phyloP scores from a whole-genome alignment of 37 sponge, comb jelly and placozoan species.

The Bolinopsis microptera region DNA sequence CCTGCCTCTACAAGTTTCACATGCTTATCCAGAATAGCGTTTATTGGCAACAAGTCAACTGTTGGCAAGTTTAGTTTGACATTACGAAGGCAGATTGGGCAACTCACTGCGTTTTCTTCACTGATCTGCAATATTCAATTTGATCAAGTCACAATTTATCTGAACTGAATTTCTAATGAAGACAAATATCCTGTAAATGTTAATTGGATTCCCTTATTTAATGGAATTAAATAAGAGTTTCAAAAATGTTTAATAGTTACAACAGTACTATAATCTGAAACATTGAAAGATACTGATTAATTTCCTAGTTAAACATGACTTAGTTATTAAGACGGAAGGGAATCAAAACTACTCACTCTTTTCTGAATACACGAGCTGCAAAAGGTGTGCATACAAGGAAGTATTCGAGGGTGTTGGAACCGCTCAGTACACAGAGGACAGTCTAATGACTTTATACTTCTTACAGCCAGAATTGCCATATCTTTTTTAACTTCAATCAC shows the following conservation, averaged over 20 bases:
- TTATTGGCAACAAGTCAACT: neutral
- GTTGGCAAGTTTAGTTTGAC: conserved; percentile 18
- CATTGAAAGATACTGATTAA: no score
- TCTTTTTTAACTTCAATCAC: conserved; percentile 35
- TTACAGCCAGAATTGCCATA: neutral
- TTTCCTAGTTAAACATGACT: no score
- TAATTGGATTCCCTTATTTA: no score
- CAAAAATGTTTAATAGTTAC: no score
- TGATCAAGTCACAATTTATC: no score
- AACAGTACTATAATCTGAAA: no score
- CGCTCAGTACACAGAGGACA: conserved; percentile 39
- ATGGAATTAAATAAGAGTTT: no score
- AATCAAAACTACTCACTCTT: conserved; percentile 47
- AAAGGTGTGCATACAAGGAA: neutral
- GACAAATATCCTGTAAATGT: no score
- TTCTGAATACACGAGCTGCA: conserved; percentile 53
- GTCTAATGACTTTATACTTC: conserved; percentile 1
- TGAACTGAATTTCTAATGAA: no score
- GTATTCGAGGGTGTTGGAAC: conserved; percentile 27
- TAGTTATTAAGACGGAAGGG: no score
- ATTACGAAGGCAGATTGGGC: neutral
- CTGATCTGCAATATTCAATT: neutral
- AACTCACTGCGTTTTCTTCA: conserved; percentile 28
- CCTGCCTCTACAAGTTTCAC: conserved; percentile 20
- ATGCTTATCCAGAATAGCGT: neutral